Conservation (phyloP, 2,113 vertebrate genomes). For the Excalfactoria chinensis region DNA sequence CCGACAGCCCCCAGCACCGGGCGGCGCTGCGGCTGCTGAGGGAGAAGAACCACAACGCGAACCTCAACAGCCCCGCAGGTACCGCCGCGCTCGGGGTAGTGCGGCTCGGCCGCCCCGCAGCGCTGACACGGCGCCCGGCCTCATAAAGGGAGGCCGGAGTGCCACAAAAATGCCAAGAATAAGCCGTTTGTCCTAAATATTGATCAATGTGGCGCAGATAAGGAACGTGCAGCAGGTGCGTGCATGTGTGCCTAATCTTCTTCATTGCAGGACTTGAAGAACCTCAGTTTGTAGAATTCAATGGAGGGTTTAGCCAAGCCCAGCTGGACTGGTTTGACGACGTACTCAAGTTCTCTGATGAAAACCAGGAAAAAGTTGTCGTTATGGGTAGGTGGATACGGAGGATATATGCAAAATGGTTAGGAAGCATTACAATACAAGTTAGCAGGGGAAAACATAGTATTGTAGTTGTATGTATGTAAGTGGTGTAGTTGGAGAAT, state of each 20-base stretch:
- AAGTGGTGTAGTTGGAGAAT: neutral
- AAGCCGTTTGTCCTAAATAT: neutral
- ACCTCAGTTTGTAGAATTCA: slow-evolving; percentile 88
- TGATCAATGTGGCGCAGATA: neutral
- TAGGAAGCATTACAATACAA: accelerated
- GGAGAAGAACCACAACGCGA: slow-evolving; percentile 84
- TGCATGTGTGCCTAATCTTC: neutral
- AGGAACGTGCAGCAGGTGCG: neutral
- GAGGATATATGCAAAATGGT: accelerated
- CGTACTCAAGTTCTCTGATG: slow-evolving; percentile 85
- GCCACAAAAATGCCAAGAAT: neutral
- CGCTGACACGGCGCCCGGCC: no score
- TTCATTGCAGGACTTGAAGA: slow-evolving; percentile 78
- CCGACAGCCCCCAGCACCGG: slow-evolving; percentile 74
- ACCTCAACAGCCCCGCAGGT: slow-evolving; percentile 91
- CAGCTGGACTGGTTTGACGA: slow-evolving; percentile 90
- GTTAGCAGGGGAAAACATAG: neutral
- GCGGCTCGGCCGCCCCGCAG: no score
- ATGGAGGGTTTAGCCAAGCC: slow-evolving; percentile 89
- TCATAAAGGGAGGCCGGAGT: neutral
- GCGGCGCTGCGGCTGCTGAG: slow-evolving; percentile 79
- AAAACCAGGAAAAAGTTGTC: slow-evolving; percentile 86
- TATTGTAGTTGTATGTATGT: neutral
- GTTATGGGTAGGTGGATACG: slow-evolving; percentile 84
- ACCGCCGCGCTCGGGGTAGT: neutral